Base-by-base conservation (phyloP, 2,797 vertebrate genomes). In the Clarias pachynema region DNA sequence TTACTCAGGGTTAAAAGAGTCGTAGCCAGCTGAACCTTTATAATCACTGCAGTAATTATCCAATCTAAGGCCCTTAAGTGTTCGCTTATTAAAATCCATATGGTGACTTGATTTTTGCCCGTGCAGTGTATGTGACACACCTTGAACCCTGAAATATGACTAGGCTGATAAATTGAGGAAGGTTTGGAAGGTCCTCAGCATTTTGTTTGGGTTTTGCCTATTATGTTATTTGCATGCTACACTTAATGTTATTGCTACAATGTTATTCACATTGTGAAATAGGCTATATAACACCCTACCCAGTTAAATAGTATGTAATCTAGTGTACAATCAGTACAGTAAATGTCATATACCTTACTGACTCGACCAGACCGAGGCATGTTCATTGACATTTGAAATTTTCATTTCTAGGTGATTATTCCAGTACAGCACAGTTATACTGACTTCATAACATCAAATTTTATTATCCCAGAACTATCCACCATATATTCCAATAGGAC, bases 331-430 rank as follows among this genome's bases (percentile, higher is more conserved):
- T 53, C 5, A 31, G 7, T 31, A 57, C 5, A 31, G 7, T 31
- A 57, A 57, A 77, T 57, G 53, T 59, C 8, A 31, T 31, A 77
- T 22, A 59, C 26, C 16, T 75, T 77, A 77, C 9, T 34, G 49
- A 31, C 26, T 57, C 34, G 26, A 57, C 16, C 16, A 77, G 74
- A 77, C 29, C 29, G 31, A 29, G 22, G 18, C 22, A 2, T 57
- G 26, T 31, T 77, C 74, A 77, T 24, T 59, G 56, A 78, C 56
- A 37, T 78, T 59, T 78, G 56, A 60, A 56, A 78, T 4, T 78
- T 60, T 60, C 37, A 78, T 78, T 29, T 15, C 75, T 60, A 77
- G 53, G 20, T 60, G 31, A 78, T 31, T 78, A 56, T 34, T 78
- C 0, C 56, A 59, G 56, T 20, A 59, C 2, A 34, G 74, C 53